phyloP scores from a whole-genome alignment of 2,888 invertebrate genomes.

The Selenia dentaria region DNA sequence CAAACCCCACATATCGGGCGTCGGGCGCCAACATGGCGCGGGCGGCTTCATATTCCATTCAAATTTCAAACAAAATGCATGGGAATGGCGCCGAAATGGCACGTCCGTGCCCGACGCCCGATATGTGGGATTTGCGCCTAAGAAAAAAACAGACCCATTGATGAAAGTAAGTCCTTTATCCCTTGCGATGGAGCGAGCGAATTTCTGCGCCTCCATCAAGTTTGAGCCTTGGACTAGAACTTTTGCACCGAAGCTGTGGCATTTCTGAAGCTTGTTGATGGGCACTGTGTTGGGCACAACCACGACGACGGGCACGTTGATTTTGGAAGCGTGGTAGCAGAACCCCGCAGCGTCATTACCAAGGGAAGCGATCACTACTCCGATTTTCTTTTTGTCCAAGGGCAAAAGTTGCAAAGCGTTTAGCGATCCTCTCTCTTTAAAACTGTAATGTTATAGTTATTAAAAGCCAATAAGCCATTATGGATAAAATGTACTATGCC shows the following conservation, averaged over 20 bases:
- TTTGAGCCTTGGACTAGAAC: constrained; percentile 87
- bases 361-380: constrained; percentile 88
- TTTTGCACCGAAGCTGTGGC: constrained; percentile 86
- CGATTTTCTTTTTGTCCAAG: constrained; percentile 83
- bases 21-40: no score
- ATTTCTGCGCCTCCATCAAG: constrained; percentile 84
- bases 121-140: no score
- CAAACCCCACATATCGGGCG: no score
- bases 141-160: constrained; percentile 79
- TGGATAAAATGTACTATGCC: no score
- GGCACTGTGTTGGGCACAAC: constrained; percentile 88
- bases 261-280: constrained; percentile 87
- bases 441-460: constrained; percentile 74
- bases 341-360: constrained; percentile 89
- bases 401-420: constrained; percentile 85
- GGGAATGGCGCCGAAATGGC: no score
- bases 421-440: constrained; percentile 89
- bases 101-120: no score
- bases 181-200: constrained; percentile 84
- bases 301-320: constrained; percentile 86
- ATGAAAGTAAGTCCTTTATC: constrained; percentile 86
- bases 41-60: no score
- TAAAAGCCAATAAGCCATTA: no score
- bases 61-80: no score
- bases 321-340: constrained; percentile 86